A percentile compares a stretch with the other conserved stretches of the same genome.
phyloP scores from a whole-genome alignment of 2,797 vertebrate species.

The Babyrousa celebensis region DNA sequence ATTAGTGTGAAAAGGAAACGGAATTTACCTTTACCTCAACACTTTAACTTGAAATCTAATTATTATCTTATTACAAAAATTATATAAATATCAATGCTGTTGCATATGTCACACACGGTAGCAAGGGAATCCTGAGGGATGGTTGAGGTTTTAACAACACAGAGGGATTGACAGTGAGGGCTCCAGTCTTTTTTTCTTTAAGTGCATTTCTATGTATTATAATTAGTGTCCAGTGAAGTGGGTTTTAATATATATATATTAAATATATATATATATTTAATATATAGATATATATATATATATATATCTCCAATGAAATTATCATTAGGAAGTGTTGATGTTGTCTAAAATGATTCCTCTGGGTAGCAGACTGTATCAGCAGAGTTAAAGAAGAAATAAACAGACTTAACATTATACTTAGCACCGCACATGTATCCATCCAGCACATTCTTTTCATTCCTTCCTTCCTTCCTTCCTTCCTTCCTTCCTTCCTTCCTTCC shows the following conservation, averaged over 20 bases:
- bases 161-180: background rate
- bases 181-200: background rate
- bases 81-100: background rate
- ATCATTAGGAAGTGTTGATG: background rate
- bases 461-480: no score
- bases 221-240: background rate
- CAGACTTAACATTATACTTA: background rate
- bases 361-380: background rate
- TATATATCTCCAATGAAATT: constrained; percentile 5
- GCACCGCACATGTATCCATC: background rate
- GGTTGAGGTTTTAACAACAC: background rate
- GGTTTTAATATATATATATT: background rate
- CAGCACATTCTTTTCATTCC: background rate
- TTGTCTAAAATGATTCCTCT: background rate
- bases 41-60: background rate
- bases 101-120: background rate
- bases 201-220: background rate
- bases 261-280: background rate
- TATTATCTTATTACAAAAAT: background rate
- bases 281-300: no score
- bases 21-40: background rate
- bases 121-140: background rate
- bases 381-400: background rate
- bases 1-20: background rate
- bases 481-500: no score